Evolutionary conservation across 2,113 vertebrate species (phyloP), one percentile per base, ranked within the genome.

Genomic region (Hydrochoerus hydrochaeris): DNA sequence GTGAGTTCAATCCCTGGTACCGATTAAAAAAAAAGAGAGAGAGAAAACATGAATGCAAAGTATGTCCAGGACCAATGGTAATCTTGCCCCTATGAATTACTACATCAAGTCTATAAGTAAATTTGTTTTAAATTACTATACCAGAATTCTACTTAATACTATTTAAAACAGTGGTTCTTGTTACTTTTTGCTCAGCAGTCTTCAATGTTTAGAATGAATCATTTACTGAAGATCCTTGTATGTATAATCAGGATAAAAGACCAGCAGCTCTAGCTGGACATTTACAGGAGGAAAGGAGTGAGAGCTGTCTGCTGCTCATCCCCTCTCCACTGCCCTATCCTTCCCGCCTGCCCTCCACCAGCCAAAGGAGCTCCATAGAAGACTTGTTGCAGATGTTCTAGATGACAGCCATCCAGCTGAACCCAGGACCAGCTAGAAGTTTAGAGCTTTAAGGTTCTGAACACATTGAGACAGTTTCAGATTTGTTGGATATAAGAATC

Each of bases 161-260:
- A 85, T 86, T 75, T n/a, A n/a, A 67, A n/a, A n/a, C 30, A 67
- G n/a, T 67, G 32, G 14, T 26, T 26, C 44, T 41, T 24, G 19
- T 41, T 85, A 82, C 24, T 81, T 88, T 95, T 85, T 89, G 78
- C 69, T 89, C 90, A 94, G 60, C 16, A 44, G 60, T 83, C 80
- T 62, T 94, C 38, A 22, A 13, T 38, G 11, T 85, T 95, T 80
- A 93, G 73, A 91, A 91, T 41, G 24, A 96, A 49, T 91, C 69
- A 60, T 30, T 52, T 84, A 41, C 46, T 65, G 28, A 88, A 80
- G 46, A 52, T 82, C 67, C 85, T 8, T 30, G 46, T 10, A 81
- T 6, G 78, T 3, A 84, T 11, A 49, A 83, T 57, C 85, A 80
- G 89, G 38, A 89, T 65, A 52, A 88, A 94, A 80, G 63, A 71